Evolutionary conservation across 2,888 invertebrate genomes (phyloP), one percentile per base, ranked within the genome.

Genomic region (Aproaerema taeniolella): DNA sequence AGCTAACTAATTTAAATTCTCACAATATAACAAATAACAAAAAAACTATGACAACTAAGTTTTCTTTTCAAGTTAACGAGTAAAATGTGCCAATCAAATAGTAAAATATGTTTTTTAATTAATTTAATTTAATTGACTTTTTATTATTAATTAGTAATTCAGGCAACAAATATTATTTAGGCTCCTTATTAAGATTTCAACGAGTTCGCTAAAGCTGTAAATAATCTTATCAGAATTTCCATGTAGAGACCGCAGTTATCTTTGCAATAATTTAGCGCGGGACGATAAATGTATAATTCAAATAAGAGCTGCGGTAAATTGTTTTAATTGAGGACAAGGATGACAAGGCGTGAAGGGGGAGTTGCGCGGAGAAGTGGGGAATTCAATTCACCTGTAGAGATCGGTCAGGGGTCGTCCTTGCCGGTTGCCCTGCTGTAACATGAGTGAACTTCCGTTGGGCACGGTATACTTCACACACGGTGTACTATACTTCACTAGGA

Each of bases 301-400:
- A 71, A 71, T 61, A 66, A 70, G 70, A 70, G 61, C 57, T 65
- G 68, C 63, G 53, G 70, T 75, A 77, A 79, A 82, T 68, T 69
- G 74, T 72, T 77, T 72, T 74, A 74, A 83, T 80, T 76, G 80
- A 67, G 83, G 78, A 70, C 83, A 83, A 83, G 83, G 83, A 81
- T 81, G 67, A 68, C 68, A 54, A 62, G 62, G 61, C 58, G 59
- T 45, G 49, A 63, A 68, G 58, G 51, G 47, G 48, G 53, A 15
- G 36, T 29, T 8, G 57, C 49, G 55, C 55, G 53, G 53, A 45
- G 52, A 53, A 54, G 50, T 53, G 55, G 55, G 56, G 55, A 57
- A 50, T 46, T 49, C 57, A 49, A 69, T 66, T 74, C 64, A 74
- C 76, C 73, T 70, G 67, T 51, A 46, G 53, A 55, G 56, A 54